phyloP scores from a whole-genome alignment of 2,888 invertebrate species.

The Clostera curtula region DNA sequence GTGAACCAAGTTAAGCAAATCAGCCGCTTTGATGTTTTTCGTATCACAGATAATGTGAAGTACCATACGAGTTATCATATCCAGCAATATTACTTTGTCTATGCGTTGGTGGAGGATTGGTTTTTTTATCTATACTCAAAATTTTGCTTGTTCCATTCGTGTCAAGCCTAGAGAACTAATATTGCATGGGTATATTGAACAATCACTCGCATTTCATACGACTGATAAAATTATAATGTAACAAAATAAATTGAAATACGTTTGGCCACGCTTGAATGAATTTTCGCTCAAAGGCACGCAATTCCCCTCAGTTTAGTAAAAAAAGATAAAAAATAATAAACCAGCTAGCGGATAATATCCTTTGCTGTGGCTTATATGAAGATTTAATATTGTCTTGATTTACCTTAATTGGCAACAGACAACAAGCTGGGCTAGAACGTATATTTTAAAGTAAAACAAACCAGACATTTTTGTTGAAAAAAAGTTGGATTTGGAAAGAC shows the following conservation, averaged over 20 bases:
- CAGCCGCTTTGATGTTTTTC: conserved; percentile 46
- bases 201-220: conserved; percentile 34
- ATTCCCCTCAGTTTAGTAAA: too few relatives aligned
- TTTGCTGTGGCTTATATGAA: conserved; percentile 1
- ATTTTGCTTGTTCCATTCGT: conserved; percentile 32
- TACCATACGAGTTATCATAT: conserved; percentile 41
- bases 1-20: conserved; percentile 45
- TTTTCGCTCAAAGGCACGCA: too few relatives aligned
- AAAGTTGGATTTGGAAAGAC: neutral
- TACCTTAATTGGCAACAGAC: too few relatives aligned
- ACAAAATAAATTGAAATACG: too few relatives aligned
- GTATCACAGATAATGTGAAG: conserved; percentile 56
- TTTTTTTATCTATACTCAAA: conserved; percentile 33
- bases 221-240: conserved; percentile 6
- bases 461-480: too few relatives aligned
- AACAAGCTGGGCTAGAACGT: too few relatives aligned
- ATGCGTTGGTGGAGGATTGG: conserved; percentile 56
- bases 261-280: too few relatives aligned
- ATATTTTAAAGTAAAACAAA: too few relatives aligned
- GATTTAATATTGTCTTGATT: neutral
- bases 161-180: conserved; percentile 54
- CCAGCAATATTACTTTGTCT: conserved; percentile 66
- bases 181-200: conserved; percentile 63
- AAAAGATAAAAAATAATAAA: too few relatives aligned
- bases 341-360: too few relatives aligned